Evolutionary conservation across 2,113 vertebrate species (phyloP).

Genomic region (Podarcis raffonei): DNA sequence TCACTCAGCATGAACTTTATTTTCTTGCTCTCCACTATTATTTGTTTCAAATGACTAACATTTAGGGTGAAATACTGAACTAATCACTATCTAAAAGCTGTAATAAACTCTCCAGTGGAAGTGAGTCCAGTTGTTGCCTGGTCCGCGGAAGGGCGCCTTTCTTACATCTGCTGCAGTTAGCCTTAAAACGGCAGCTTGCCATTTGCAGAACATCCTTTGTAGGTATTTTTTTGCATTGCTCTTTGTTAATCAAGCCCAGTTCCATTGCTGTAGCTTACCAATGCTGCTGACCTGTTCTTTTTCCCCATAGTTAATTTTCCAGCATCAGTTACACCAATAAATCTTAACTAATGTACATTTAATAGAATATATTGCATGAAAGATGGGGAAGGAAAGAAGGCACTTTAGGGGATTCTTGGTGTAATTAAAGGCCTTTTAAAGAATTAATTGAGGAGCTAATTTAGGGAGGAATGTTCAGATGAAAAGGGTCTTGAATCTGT

Average conservation of each 20-base stretch:
- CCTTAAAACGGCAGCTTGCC: neutral
- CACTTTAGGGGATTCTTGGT: conserved; percentile 36
- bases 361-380: conserved; percentile 35
- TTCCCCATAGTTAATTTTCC: conserved; percentile 44
- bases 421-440: conserved; percentile 34
- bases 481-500: conserved; percentile 26
- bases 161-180: neutral
- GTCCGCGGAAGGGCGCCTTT: accelerated
- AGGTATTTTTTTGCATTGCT: neutral
- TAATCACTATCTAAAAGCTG: conserved; percentile 11
- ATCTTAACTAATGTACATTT: conserved; percentile 24
- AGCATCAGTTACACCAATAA: conserved; percentile 9
- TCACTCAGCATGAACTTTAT: neutral
- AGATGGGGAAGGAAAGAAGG: conserved; percentile 11
- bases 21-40: conserved; percentile 11
- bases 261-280: conserved; percentile 29
- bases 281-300: conserved; percentile 29
- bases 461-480: conserved; percentile 29
- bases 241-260: conserved; percentile 50
- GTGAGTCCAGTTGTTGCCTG: neutral
- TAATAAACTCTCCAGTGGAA: conserved; percentile 17
- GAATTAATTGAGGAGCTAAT: conserved; percentile 47
- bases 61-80: neutral
- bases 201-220: neutral
- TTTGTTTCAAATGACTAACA: neutral